Evolutionary conservation across 2,888 invertebrate species (phyloP).

Genomic region (Standfussiana lucernea): DNA sequence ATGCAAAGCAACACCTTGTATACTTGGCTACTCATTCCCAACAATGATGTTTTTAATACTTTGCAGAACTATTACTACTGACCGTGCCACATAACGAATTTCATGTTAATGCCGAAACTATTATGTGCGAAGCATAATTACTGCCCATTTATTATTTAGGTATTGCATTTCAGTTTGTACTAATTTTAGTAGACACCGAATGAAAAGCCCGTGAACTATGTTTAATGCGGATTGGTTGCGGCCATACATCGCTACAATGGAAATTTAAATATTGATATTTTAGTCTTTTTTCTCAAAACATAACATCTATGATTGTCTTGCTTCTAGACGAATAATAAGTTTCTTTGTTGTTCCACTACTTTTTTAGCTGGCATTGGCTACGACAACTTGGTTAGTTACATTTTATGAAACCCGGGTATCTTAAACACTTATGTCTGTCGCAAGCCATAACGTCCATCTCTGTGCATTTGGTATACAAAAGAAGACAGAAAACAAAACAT

Average conservation of each 20-base stretch:
- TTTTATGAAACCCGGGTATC: not conserved
- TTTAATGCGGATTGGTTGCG: slow-evolving; percentile 1
- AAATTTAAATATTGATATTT: not conserved
- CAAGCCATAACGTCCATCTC: too few species aligned
- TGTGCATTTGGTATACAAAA: too few species aligned
- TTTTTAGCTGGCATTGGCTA: not conserved
- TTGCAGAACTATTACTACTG: not conserved
- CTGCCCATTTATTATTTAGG: slow-evolving; percentile 29
- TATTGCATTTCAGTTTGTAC: slow-evolving; percentile 16
- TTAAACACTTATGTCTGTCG: not conserved
- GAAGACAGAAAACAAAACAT: not conserved
- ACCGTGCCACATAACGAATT: slow-evolving; percentile 24
- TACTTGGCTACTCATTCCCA: not conserved
- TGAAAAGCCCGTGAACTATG: not conserved
- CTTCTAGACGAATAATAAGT: not conserved
- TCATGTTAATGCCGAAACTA: slow-evolving; percentile 24
- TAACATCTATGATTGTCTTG: not conserved
- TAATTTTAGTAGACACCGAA: not conserved
- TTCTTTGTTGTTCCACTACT: not conserved
- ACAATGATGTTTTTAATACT: not conserved
- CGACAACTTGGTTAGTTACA: not conserved
- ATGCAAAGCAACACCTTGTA: too few species aligned
- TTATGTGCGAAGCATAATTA: slow-evolving; percentile 28
- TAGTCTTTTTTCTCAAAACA: not conserved
- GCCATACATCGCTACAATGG: not conserved